These are phyloP conservation scores for Antechinus flavipes DNA, from an alignment of 2,113 vertebrate species.

Conservation along the genomic window DNA sequence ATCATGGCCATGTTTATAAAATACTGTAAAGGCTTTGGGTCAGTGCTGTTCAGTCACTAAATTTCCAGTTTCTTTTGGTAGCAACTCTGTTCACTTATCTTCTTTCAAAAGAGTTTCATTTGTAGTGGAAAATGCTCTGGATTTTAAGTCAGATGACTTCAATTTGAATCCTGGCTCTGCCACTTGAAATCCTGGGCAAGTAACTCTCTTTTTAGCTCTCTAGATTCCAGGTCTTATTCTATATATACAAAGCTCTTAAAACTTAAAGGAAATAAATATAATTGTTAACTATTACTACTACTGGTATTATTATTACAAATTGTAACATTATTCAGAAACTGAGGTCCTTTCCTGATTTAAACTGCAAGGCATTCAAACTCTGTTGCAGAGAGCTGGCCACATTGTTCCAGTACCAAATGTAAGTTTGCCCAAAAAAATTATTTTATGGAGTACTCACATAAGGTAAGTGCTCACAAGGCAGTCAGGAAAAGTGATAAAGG, in stretches of 20 bases:
- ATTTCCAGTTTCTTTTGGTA: constrained; percentile 1
- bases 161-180: neutral
- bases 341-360: too few species aligned
- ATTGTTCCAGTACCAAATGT: too few species aligned
- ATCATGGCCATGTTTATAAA: constrained; percentile 4
- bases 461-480: too few species aligned
- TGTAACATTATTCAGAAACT: neutral
- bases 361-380: too few species aligned
- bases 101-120: neutral
- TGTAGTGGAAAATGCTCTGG: neutral
- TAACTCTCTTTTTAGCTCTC: neutral
- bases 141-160: neutral
- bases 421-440: too few species aligned
- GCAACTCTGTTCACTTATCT: neutral
- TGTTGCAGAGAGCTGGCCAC: too few species aligned
- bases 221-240: neutral
- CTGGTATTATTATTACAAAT: neutral
- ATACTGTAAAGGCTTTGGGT: constrained; percentile 1
- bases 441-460: too few species aligned
- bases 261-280: neutral
- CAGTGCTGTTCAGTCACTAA: neutral
- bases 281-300: neutral
- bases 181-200: neutral
- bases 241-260: neutral
- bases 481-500: too few species aligned